Conservation (phyloP, 2,113 vertebrate species). For the Peucedramus taeniatus region DNA sequence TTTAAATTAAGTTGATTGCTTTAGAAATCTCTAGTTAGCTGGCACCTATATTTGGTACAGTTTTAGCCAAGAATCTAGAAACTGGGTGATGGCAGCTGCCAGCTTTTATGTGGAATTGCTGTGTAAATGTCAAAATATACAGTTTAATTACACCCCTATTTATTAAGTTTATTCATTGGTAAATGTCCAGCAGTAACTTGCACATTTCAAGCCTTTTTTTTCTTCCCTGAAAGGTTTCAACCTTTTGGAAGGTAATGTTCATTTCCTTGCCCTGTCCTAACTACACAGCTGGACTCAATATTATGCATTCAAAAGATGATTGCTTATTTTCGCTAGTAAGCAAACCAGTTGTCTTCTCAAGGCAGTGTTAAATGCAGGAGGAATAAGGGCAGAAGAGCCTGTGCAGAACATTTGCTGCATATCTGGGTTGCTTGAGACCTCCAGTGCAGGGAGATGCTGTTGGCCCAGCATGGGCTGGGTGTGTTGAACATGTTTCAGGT, state of each 20-base stretch:
- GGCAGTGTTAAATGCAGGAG: not conserved
- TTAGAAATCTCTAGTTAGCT: not conserved
- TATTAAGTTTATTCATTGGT: not conserved
- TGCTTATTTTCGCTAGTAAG: not conserved
- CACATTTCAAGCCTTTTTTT: not conserved
- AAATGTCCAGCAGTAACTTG: not conserved
- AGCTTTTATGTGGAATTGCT: not conserved
- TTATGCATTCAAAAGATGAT: not conserved
- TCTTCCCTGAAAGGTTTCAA: not conserved
- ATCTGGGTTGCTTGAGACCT: not conserved
- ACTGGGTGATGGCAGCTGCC: not conserved
- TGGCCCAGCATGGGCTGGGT: not conserved
- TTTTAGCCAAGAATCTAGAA: not conserved
- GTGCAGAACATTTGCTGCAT: accelerated
- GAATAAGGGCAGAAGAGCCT: not conserved
- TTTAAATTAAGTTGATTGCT: not conserved
- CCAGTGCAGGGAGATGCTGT: not conserved
- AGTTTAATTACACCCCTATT: not conserved
- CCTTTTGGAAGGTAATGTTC: not conserved
- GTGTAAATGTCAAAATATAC: not conserved
- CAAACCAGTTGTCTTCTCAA: not conserved
- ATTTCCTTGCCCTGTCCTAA: not conserved
- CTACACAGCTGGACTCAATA: not conserved
- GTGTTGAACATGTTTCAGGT: accelerated
- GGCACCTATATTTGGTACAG: not conserved